These are phyloP conservation scores for Oscheius sp. DNA, from an alignment of 1,140 invertebrate genomes.

Conservation along the genomic window DNA sequence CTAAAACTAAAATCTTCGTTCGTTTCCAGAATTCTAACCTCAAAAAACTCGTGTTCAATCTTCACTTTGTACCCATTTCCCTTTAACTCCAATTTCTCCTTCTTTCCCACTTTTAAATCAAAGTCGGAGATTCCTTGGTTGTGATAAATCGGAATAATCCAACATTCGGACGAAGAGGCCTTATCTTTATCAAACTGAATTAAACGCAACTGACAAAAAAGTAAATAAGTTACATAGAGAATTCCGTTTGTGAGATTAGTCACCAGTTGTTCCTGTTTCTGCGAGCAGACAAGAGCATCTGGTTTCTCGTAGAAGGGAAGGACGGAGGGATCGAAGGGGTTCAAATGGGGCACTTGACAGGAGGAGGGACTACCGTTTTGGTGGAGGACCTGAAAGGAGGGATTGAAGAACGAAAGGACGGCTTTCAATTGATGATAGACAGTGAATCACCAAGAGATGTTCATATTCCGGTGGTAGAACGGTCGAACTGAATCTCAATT, in stretches of 20 bases:
- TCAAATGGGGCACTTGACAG: constrained; percentile 17
- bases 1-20: neutral
- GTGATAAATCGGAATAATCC: constrained; percentile 9
- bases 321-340: constrained; percentile 35
- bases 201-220: neutral
- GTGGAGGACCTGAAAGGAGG: neutral
- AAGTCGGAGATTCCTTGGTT: constrained; percentile 31
- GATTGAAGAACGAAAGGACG: neutral
- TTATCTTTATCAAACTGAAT: constrained; percentile 21
- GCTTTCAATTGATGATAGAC: no score
- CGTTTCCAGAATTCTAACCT: constrained; percentile 5
- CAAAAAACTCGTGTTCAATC: constrained; percentile 17
- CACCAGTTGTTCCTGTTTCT: constrained; percentile 20
- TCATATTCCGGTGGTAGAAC: no score
- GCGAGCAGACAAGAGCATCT: constrained; percentile 14
- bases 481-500: no score
- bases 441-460: no score
- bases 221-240: constrained; percentile 4
- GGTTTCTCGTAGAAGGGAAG: constrained; percentile 29
- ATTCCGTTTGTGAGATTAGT: constrained; percentile 22
- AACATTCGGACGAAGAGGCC: neutral
- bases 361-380: no score
- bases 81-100: neutral
- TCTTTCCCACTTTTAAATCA: constrained; percentile 19
- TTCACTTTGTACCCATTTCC: constrained; percentile 14